Base-by-base conservation (phyloP, 2,797 vertebrate genomes). In the Triplophysa yarkandensis region DNA sequence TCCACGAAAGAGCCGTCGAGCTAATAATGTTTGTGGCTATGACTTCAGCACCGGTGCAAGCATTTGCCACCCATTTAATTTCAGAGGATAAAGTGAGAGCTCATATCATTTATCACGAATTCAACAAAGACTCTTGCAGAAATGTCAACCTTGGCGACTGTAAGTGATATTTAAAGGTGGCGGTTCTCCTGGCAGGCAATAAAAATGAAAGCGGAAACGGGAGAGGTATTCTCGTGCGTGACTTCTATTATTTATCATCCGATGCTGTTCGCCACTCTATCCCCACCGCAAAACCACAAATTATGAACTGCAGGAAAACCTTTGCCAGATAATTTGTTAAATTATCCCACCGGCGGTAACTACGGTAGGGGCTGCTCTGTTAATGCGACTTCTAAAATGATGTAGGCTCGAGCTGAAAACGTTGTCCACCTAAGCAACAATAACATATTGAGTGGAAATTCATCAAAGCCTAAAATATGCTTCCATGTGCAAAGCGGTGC, bases 11-110 rank as follows among this genome's bases (percentile, higher is more conserved):
- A 76, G 71, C 78, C 55, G 74, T 77, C 80, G 76, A 76, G 77
- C 80, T 87, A 83, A 89, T 86, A 84, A 86, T 68, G 79, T 87
- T 83, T 86, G 79, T 79, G 25, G 71, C 79, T 83, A 80, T 71
- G 75, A 63, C 74, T 71, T 80, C 69, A 80, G 86, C 83, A 81
- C 41, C 76, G 70, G 34, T 41, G 72, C 68, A 58, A 61, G 48
- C 34, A 72, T 74, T 71, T 70, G 43, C 54, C 63, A 54, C 46
- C 23, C 27, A 81, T 68, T 81, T 74, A 52, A 80, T 77, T 79
- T 74, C 21, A 84, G 67, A 30, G 74, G 74, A 44, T 84, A 84
- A 88, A 85, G 46, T 64, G 55, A 19, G 39, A 65, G 71, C 64
- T 67, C 34, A 32, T 50, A 25, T 73, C 43, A 69, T 68, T 58